Base-by-base conservation (phyloP, 2,888 invertebrate species). In the Cerceris ruficornis region DNA sequence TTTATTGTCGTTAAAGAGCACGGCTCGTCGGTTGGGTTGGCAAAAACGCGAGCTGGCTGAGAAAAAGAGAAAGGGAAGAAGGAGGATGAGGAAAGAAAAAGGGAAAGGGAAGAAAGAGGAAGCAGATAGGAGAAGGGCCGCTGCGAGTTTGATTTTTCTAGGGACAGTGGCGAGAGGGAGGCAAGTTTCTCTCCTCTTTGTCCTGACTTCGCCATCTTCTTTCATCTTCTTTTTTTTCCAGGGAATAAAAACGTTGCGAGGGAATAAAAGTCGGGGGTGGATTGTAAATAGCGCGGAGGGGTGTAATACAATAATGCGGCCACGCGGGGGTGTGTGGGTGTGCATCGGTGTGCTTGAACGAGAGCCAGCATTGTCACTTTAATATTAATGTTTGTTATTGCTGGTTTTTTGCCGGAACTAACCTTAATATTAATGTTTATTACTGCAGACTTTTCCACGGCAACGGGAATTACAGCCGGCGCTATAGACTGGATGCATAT, bases 1-100 rank as follows among this genome's bases (percentile, higher is more conserved):
- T 68, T 71, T 68, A 71, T 71, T 68, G 68, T 43, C 69, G 68
- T 68, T 54, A 28, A 28, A 28, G 2, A 28, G 28, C 4, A 28
- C 4, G 28, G 28, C 28, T 28, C 4, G 28, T 28, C 28, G 2
- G 28, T 28, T 2, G 2, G 28, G 4, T 4, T 28, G 28, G 2
- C 28, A 28, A 28, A 28, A 28, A 1, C 46, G 46, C 6, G 2
- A 46, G 8, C n/a, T n/a, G n/a, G 11, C 1, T 6, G 46, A 46
- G 8, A 11, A 11, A 46, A 46, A 46, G 46, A 1, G 46, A 11
- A 6, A 2, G 1, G 6, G 5, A 6, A 8, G 46, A 46, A 46
- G 5, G 46, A 11, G 8, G 1, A 46, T 11, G 46, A 46, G 6
- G 8, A 2, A 11, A 46, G 8, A 11, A 46, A 6, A 46, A 46